phyloP scores from a whole-genome alignment of 2,113 vertebrate genomes.

The Ailuropoda melanoleuca region DNA sequence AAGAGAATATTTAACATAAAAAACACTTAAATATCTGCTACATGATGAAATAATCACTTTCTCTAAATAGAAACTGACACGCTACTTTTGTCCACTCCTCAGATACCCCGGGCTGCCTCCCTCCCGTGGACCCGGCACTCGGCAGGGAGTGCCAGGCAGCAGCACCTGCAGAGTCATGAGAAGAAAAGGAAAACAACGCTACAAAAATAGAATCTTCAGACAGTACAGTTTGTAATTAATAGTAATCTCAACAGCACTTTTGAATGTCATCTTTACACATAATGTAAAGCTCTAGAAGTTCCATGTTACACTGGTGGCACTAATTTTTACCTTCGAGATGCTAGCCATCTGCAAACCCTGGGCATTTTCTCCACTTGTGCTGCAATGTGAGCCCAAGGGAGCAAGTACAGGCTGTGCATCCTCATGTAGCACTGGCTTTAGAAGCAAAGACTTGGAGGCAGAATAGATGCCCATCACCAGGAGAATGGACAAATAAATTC shows the following conservation, averaged over 20 bases:
- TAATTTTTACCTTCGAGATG: neutral
- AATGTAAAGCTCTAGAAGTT: slow-evolving; percentile 31
- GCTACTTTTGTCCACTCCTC: neutral
- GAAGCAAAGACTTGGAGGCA: neutral
- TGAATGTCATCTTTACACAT: slow-evolving; percentile 37
- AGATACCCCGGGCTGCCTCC: neutral
- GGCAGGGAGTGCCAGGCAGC: neutral
- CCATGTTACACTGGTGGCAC: neutral
- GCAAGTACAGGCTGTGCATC: no score
- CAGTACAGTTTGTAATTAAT: neutral
- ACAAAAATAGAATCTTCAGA: slow-evolving; percentile 1
- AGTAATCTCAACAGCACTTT: neutral
- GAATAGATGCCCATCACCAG: neutral
- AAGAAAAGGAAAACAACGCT: neutral
- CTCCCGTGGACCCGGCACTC: neutral
- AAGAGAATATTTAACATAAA: neutral
- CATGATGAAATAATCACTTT: neutral
- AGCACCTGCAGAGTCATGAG: slow-evolving; percentile 14
- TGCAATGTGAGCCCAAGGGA: neutral
- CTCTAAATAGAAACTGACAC: slow-evolving; percentile 1
- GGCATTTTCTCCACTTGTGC: neutral
- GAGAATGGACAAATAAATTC: neutral
- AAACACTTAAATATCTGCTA: neutral
- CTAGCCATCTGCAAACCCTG: slow-evolving; percentile 36
- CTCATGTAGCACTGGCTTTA: accelerated